Evolutionary conservation across 2,797 vertebrate species (phyloP), one percentile per base, ranked within the genome.

Genomic region (Myiotriccus ornatus): DNA sequence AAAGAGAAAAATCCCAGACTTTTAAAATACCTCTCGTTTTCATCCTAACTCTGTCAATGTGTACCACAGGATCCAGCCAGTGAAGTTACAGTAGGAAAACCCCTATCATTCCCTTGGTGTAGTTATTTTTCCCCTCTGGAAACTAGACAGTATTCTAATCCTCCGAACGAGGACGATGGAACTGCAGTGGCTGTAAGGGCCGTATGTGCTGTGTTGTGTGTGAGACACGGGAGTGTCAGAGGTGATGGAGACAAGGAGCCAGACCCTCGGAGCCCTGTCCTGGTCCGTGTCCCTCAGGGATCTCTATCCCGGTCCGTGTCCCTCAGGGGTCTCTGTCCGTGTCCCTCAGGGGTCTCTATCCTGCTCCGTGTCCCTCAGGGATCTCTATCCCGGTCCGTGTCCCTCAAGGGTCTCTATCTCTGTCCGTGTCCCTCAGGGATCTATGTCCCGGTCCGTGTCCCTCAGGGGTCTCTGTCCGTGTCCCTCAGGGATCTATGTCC

Each of bases 11-110:
- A 25, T 20, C 14, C 16, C 6, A 6, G 16, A 35, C 47, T 63
- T 47, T 14, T 69, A 47, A 75, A 43, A 12, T 22, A 39, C 39
- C 35, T 17, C 9, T 64, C 24, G 9, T 43, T 80, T 69, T 59
- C 1, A 1, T 47, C 19, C n/a, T 41, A 10, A 28, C 6, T 15
- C 49, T 1, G 1, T 39, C 43, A 9, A 4, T 18, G 32, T 1
- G 0, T 27, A 25, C 10, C 24, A 24, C 41, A 75, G 56, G 32
- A 53, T 8, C 27, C 49, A 59, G 17, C 14, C 28, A 6, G 16
- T 10, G 13, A 56, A 21, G 13, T 24, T 7, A 30, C 14, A 3
- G 8, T 9, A 9, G 34, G 39, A n/a, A 37, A 52, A 37, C 23
- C 17, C 9, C 7, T 34, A 64, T 4, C 2, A 41, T 24, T 23